phyloP scores from a whole-genome alignment of 2,888 invertebrate genomes.

The Ditula angustiorana region DNA sequence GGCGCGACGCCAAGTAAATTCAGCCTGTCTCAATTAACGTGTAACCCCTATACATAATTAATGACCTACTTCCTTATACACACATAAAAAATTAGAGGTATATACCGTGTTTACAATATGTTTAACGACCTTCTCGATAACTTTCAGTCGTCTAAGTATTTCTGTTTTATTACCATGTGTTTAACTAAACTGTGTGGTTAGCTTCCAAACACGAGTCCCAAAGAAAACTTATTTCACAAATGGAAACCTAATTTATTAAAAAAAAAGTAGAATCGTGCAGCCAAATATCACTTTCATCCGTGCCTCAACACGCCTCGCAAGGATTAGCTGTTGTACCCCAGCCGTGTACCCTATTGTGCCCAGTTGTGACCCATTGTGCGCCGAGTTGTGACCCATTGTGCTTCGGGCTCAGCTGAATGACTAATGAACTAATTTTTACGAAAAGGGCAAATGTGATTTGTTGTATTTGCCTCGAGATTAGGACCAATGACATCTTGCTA shows the following conservation, averaged over 20 bases:
- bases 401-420: constrained; percentile 26
- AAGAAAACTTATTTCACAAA: neutral
- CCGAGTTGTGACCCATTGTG: constrained; percentile 4
- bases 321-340: constrained; percentile 28
- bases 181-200: too few relatives aligned
- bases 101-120: too few relatives aligned
- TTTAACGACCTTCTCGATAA: too few relatives aligned
- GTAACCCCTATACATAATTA: too few relatives aligned
- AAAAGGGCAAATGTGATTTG: constrained; percentile 28
- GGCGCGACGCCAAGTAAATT: too few relatives aligned
- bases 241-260: neutral
- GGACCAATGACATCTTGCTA: constrained; percentile 1
- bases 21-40: too few relatives aligned
- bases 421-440: constrained; percentile 35
- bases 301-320: constrained; percentile 7
- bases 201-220: neutral
- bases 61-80: too few relatives aligned
- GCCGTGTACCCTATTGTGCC: constrained; percentile 31
- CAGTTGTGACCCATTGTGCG: constrained; percentile 26
- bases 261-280: constrained; percentile 20
- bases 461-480: constrained; percentile 9
- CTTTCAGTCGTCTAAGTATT: too few relatives aligned
- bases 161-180: too few relatives aligned
- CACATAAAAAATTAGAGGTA: too few relatives aligned
- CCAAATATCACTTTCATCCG: constrained; percentile 27